A percentile compares a stretch with the other conserved stretches of the same genome.
phyloP scores from a whole-genome alignment of 2,797 vertebrate species.

The Delichon dasypus region DNA sequence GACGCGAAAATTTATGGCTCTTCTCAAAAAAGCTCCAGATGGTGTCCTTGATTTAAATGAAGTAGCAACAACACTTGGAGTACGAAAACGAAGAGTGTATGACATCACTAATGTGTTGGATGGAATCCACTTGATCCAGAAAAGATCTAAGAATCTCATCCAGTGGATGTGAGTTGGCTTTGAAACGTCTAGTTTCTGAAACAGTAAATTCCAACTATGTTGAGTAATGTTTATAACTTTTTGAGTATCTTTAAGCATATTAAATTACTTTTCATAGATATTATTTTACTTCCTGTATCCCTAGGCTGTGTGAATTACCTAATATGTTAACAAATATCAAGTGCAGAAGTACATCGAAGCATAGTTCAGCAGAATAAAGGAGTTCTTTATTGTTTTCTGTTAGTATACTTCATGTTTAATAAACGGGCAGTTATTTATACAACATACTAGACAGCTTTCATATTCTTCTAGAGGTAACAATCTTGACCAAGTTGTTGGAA shows the following conservation, averaged over 20 bases:
- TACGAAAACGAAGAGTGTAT: constrained; percentile 84
- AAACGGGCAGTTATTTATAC: not conserved
- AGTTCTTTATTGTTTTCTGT: not conserved
- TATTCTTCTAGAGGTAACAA: constrained; percentile 76
- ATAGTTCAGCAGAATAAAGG: not conserved
- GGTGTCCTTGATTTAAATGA: constrained; percentile 86
- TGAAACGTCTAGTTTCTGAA: not conserved
- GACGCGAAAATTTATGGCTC: constrained; percentile 86
- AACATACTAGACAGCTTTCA: not conserved
- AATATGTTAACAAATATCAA: not conserved
- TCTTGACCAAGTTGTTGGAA: constrained; percentile 66
- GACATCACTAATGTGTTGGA: constrained; percentile 90
- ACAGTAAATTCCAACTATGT: not conserved
- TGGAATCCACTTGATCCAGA: constrained; percentile 84
- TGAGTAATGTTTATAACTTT: not conserved
- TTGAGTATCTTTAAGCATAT: not conserved
- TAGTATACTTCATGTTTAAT: not conserved
- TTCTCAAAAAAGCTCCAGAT: constrained; percentile 79
- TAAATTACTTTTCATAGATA: not conserved
- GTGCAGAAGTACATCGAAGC: not conserved
- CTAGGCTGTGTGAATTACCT: not conserved
- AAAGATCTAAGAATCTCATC: constrained; percentile 84
- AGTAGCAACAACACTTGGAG: constrained; percentile 77
- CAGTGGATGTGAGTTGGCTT: constrained; percentile 89
- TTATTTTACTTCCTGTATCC: not conserved